Conservation (phyloP, 2,888 invertebrate species). For the Timandra comae region DNA sequence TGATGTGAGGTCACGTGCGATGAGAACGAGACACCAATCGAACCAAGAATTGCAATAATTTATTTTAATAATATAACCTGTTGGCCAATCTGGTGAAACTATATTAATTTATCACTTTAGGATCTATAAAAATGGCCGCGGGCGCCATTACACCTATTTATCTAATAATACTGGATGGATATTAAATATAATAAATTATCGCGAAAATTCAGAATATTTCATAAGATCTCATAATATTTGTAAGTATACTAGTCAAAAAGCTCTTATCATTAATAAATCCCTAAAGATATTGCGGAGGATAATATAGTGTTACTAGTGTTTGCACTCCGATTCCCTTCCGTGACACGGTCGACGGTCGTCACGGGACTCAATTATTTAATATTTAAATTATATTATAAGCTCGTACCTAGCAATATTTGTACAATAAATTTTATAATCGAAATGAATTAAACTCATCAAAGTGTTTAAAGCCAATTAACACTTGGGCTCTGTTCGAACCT, state of each 20-base stretch:
- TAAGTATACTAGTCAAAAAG: slow-evolving; percentile 72
- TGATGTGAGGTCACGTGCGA: slow-evolving; percentile 26
- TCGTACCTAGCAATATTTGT: slow-evolving; percentile 44
- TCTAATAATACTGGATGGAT: slow-evolving; percentile 76
- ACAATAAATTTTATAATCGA: slow-evolving; percentile 13
- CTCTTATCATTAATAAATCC: slow-evolving; percentile 59
- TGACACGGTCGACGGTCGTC: slow-evolving; percentile 24
- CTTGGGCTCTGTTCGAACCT: slow-evolving; percentile 13
- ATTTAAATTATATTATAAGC: slow-evolving; percentile 46
- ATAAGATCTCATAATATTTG: slow-evolving; percentile 67
- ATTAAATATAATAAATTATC: slow-evolving; percentile 68
- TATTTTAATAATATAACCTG: slow-evolving; percentile 24
- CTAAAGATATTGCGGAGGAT: slow-evolving; percentile 42
- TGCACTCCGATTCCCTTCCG: slow-evolving; percentile 32
- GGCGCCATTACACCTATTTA: slow-evolving; percentile 58
- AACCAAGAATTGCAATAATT: slow-evolving; percentile 5
- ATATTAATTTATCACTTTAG: slow-evolving; percentile 54
- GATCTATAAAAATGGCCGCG: slow-evolving; percentile 53
- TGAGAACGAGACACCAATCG: slow-evolving; percentile 29
- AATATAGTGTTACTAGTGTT: slow-evolving; percentile 49
- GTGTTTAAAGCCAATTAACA: slow-evolving; percentile 20
- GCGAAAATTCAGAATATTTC: slow-evolving; percentile 68
- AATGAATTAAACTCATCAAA: slow-evolving; percentile 8
- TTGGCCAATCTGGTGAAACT: slow-evolving; percentile 52
- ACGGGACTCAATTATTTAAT: slow-evolving; percentile 36